Evolutionary conservation across 1,140 invertebrate genomes (phyloP).

Genomic region (Drosophila busckii): DNA sequence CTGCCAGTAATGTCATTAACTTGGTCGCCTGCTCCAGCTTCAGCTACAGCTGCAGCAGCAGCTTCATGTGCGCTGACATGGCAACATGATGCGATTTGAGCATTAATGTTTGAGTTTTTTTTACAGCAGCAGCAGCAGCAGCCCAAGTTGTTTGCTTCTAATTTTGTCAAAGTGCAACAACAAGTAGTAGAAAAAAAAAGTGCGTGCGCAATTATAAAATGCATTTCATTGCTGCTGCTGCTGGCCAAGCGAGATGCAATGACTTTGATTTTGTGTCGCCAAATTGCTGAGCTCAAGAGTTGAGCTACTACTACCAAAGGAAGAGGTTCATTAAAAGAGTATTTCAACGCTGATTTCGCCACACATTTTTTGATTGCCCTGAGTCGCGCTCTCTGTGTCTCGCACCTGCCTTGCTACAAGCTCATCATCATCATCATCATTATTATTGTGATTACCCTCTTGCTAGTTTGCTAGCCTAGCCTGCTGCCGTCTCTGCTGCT

Average conservation of each 20-base stretch:
- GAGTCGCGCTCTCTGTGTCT: too few species aligned
- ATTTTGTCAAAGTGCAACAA: slow-evolving; percentile 61
- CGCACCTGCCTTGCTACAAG: too few species aligned
- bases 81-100: slow-evolving; percentile 76
- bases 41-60: slow-evolving; percentile 15
- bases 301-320: slow-evolving; percentile 38
- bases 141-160: slow-evolving; percentile 43
- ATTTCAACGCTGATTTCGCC: slow-evolving; percentile 69
- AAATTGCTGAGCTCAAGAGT: slow-evolving; percentile 59
- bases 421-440: slow-evolving; percentile 24
- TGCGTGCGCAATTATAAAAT: slow-evolving; percentile 71
- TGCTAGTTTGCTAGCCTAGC: slow-evolving; percentile 4
- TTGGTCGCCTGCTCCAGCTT: slow-evolving; percentile 44
- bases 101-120: slow-evolving; percentile 61
- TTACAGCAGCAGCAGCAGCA: slow-evolving; percentile 5
- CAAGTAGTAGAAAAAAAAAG: too few species aligned
- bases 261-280: slow-evolving; percentile 74
- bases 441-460: slow-evolving; percentile 48
- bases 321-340: slow-evolving; percentile 76
- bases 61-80: slow-evolving; percentile 55
- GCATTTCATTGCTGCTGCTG: slow-evolving; percentile 65
- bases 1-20: slow-evolving; percentile 68
- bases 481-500: slow-evolving; percentile 9
- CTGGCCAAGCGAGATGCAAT: slow-evolving; percentile 37
- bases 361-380: slow-evolving; percentile 73